Percentiles rank a stretch among this genome's conserved stretches.
phyloP scores from a whole-genome alignment of 2,797 vertebrate species.

The Pangasius krempfi region DNA sequence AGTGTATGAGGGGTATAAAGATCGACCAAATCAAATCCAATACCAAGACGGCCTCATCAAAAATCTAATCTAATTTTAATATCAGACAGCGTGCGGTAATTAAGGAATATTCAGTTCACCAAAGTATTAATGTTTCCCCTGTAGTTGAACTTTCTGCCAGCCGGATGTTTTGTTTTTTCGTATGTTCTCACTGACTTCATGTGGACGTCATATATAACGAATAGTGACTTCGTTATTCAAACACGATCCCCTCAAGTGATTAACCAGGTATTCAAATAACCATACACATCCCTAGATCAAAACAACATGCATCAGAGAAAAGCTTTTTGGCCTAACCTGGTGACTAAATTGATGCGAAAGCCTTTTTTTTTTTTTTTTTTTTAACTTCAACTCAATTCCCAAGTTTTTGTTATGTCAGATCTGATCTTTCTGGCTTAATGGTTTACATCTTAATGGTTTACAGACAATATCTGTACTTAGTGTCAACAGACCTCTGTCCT shows the following conservation, averaged over 20 bases:
- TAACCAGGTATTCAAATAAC: background rate
- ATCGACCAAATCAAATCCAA: background rate
- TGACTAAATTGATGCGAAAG: too few species aligned
- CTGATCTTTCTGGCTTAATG: background rate
- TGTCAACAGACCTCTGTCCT: background rate
- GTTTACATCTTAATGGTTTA: background rate
- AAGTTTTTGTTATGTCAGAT: background rate
- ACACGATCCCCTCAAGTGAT: background rate
- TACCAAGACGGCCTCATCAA: too few species aligned
- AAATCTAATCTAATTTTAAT: background rate
- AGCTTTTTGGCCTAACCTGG: too few species aligned
- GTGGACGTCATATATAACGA: too few species aligned
- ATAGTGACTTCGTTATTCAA: background rate
- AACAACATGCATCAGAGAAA: too few species aligned
- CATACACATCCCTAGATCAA: background rate
- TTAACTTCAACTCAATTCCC: background rate
- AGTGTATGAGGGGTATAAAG: background rate
- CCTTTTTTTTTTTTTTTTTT: too few species aligned
- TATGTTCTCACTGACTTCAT: too few species aligned
- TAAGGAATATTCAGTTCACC: background rate
- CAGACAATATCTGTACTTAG: background rate
- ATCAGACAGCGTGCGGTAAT: background rate
- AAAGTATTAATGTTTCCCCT: too few species aligned
- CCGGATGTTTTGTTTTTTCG: too few species aligned
- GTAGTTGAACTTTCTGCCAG: too few species aligned